Percentiles rank a stretch among this genome's conserved stretches.
Conservation (phyloP, 2,797 vertebrate genomes). For the Schizopygopsis malacanthus region DNA sequence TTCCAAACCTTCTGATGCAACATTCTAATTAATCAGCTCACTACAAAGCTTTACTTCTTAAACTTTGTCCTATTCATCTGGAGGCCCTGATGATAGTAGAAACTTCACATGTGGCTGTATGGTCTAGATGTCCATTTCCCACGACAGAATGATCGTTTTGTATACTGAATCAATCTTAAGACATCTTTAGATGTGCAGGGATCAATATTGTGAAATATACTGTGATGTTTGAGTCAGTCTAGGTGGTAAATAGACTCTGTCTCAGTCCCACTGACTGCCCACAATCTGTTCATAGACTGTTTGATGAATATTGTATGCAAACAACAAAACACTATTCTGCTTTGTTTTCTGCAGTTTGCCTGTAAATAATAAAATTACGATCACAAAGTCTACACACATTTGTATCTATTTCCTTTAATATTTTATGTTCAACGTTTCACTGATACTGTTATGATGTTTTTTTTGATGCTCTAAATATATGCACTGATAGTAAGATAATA, state of each 20-base stretch:
- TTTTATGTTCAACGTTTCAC: neutral
- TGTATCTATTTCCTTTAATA: neutral
- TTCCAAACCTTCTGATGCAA: constrained; percentile 29
- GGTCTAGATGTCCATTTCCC: neutral
- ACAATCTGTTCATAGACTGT: neutral
- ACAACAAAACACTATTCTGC: neutral
- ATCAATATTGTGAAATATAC: neutral
- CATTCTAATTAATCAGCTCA: constrained; percentile 49
- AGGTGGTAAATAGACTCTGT: neutral
- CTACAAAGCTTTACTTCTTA: constrained; percentile 26
- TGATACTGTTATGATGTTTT: neutral
- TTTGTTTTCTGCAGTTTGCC: neutral
- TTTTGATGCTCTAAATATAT: neutral
- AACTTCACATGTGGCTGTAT: neutral
- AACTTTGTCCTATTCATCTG: neutral
- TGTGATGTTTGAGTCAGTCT: neutral
- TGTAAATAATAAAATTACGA: constrained; percentile 1
- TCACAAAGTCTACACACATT: neutral
- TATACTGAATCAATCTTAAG: neutral
- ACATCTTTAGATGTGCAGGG: no score
- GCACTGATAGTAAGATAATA: neutral
- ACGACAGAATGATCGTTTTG: constrained; percentile 1
- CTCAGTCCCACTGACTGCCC: neutral
- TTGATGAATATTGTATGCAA: neutral
- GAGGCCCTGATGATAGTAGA: neutral